A percentile compares a stretch with the other conserved stretches of the same genome.
Conservation (phyloP, 2,113 vertebrate genomes). For the cattle (Bos taurus) region DNA sequence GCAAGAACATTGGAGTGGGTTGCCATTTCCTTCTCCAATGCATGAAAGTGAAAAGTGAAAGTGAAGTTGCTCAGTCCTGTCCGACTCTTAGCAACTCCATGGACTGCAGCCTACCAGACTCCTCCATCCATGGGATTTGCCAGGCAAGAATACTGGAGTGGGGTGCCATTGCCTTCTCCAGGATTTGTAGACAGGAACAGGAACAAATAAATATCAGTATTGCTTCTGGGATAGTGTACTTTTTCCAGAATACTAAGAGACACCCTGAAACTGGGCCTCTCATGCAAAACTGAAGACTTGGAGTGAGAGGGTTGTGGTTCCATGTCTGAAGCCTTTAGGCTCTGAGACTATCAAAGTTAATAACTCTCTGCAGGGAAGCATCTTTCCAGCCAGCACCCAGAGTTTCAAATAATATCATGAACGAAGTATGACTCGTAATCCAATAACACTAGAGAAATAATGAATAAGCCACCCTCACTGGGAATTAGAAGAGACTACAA, state of each 20-base stretch:
- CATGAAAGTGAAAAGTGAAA: too few species aligned
- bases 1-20: too few species aligned
- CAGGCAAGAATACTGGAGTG: too few species aligned
- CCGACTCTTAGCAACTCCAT: too few species aligned
- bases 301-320: background rate
- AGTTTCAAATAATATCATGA: background rate
- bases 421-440: background rate
- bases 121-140: too few species aligned
- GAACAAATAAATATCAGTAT: background rate
- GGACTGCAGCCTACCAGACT: too few species aligned
- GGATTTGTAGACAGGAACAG: background rate
- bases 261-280: background rate
- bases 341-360: background rate
- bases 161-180: too few species aligned
- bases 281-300: background rate
- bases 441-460: background rate
- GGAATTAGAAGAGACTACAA: background rate
- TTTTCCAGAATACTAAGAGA: background rate
- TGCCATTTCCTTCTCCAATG: too few species aligned
- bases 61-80: too few species aligned
- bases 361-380: background rate
- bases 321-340: background rate
- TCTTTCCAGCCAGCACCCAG: background rate
- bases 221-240: background rate
- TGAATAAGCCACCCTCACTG: background rate